Percentiles rank a stretch among this genome's conserved stretches.
These are phyloP conservation scores for Ciconia stormi DNA, from an alignment of 2,113 vertebrate species.

Conservation along the genomic window DNA sequence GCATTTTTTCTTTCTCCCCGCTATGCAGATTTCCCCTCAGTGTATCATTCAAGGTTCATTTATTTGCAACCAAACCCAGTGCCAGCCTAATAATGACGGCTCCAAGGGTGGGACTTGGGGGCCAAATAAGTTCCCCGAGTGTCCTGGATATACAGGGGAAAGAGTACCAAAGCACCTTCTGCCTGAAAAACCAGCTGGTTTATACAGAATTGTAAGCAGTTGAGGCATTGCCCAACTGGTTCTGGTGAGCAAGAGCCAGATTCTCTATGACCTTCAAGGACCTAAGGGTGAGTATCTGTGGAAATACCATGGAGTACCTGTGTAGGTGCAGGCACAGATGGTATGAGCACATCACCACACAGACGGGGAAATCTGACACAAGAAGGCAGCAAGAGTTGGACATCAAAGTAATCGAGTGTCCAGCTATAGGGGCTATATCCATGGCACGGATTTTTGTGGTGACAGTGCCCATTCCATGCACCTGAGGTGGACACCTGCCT, in stretches of 20 bases:
- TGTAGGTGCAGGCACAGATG: neutral
- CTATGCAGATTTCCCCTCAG: neutral
- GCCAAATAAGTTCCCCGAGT: neutral
- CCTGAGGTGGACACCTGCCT: neutral
- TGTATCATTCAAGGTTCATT: neutral
- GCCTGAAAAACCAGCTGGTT: neutral
- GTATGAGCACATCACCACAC: neutral
- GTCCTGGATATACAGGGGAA: neutral
- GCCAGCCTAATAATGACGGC: neutral
- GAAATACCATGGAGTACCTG: neutral
- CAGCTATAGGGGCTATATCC: neutral
- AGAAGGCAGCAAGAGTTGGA: neutral
- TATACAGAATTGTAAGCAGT: neutral
- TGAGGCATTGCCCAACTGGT: neutral
- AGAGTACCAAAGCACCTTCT: neutral
- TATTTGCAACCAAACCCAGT: neutral
- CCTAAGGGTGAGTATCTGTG: neutral
- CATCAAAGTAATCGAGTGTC: neutral
- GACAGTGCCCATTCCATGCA: neutral
- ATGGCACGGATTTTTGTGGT: neutral
- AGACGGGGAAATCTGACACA: neutral
- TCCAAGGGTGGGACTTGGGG: neutral
- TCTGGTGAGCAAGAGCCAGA: neutral
- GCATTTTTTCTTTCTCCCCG: neutral
- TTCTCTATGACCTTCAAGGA: neutral